A percentile compares a stretch with the other conserved stretches of the same genome.
phyloP scores from a whole-genome alignment of 2,113 vertebrate species.

The Eurypyga helias region DNA sequence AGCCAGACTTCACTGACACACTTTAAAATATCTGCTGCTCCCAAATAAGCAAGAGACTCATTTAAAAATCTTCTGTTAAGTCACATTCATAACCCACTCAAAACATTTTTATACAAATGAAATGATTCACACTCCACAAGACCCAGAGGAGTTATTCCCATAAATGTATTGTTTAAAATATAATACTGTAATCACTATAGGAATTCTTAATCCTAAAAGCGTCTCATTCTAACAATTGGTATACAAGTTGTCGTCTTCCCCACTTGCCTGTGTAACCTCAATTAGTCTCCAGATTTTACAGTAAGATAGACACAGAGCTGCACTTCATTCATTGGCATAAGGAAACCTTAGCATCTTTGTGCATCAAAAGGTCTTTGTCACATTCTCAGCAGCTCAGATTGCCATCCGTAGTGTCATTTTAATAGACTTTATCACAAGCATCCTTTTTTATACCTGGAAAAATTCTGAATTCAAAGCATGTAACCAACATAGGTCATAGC shows the following conservation, averaged over 20 bases:
- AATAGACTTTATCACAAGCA: background rate
- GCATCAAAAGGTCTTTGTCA: background rate
- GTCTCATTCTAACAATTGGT: background rate
- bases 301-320: background rate
- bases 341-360: background rate
- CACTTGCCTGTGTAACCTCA: background rate
- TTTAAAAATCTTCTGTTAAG: background rate
- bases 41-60: background rate
- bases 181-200: background rate
- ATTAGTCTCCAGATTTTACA: background rate
- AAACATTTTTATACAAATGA: background rate
- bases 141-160: background rate
- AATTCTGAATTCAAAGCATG: background rate
- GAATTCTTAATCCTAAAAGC: background rate
- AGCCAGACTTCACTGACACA: background rate
- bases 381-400: background rate
- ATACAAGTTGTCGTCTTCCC: background rate
- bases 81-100: background rate
- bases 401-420: background rate
- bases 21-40: background rate
- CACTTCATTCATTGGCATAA: background rate
- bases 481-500: background rate
- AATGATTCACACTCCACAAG: background rate
- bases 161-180: background rate
- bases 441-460: background rate